Percentiles rank a stretch among this genome's conserved stretches.
phyloP scores from a whole-genome alignment of 2,113 vertebrate species.

The Charadrius vociferus region DNA sequence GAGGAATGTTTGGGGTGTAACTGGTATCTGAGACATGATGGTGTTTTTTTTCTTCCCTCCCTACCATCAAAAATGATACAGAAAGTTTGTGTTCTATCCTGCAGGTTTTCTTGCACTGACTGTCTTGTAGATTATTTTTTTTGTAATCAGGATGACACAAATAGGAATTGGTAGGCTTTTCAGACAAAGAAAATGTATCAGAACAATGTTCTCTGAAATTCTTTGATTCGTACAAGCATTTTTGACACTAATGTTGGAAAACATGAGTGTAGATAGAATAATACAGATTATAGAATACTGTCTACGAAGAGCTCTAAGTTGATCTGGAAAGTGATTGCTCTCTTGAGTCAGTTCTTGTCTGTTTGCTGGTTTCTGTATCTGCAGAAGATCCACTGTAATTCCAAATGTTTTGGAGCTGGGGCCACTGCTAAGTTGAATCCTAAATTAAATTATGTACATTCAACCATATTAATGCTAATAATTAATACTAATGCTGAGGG shows the following conservation, averaged over 20 bases:
- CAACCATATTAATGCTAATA: not conserved
- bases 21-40: not conserved
- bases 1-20: not conserved
- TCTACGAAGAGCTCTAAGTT: not conserved
- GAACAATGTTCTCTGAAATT: not conserved
- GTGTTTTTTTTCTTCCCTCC: not conserved
- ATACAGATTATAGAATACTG: not conserved
- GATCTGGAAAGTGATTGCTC: not conserved
- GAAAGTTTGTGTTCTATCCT: not conserved
- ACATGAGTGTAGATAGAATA: fast-evolving
- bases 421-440: not conserved
- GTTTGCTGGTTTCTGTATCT: not conserved
- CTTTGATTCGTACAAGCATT: not conserved
- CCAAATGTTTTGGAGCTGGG: not conserved
- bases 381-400: not conserved
- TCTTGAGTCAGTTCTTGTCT: not conserved
- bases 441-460: not conserved
- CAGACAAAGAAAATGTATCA: not conserved
- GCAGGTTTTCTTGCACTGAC: not conserved
- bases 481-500: not conserved
- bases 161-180: not conserved
- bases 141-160: not conserved
- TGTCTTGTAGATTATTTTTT: not conserved
- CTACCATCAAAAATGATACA: not conserved
- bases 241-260: not conserved